phyloP scores from a whole-genome alignment of 2,888 invertebrate genomes.

The Herminia tarsipennalis region DNA sequence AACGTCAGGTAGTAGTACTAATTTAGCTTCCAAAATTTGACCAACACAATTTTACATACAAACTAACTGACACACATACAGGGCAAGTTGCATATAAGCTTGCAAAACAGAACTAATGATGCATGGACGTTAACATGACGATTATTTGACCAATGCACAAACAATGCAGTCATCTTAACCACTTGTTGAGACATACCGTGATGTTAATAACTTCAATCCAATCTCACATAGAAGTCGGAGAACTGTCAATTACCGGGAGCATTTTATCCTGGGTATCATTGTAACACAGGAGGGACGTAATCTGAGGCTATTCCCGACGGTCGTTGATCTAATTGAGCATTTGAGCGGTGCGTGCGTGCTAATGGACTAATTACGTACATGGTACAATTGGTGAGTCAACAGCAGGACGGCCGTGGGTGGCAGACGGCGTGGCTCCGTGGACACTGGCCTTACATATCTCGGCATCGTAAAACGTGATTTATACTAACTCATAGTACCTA shows the following conservation, averaged over 20 bases:
- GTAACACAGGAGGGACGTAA: constrained; percentile 68
- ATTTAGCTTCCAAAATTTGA: no score
- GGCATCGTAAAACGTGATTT: constrained; percentile 50
- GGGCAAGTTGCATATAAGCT: no score
- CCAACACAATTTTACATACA: no score
- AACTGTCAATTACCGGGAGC: constrained; percentile 60
- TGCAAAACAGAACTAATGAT: not conserved
- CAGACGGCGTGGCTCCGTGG: constrained; percentile 81
- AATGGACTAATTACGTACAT: constrained; percentile 82
- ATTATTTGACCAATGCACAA: not conserved
- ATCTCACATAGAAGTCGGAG: constrained; percentile 46
- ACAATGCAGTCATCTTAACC: not conserved
- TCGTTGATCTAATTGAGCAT: constrained; percentile 83
- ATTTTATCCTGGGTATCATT: constrained; percentile 64
- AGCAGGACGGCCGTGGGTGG: constrained; percentile 77
- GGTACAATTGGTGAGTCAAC: constrained; percentile 81
- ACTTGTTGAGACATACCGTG: constrained; percentile 13
- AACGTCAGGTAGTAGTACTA: no score
- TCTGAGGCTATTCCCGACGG: constrained; percentile 74
- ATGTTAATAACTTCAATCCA: constrained; percentile 38
- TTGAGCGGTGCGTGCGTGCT: constrained; percentile 83
- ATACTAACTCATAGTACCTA: constrained; percentile 32
- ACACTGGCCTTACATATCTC: constrained; percentile 51
- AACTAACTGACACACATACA: no score
- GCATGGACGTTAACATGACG: not conserved